Evolutionary conservation across 2,113 vertebrate genomes (phyloP), one percentile per base, ranked within the genome.

Genomic region (Phyllostomus discolor): DNA sequence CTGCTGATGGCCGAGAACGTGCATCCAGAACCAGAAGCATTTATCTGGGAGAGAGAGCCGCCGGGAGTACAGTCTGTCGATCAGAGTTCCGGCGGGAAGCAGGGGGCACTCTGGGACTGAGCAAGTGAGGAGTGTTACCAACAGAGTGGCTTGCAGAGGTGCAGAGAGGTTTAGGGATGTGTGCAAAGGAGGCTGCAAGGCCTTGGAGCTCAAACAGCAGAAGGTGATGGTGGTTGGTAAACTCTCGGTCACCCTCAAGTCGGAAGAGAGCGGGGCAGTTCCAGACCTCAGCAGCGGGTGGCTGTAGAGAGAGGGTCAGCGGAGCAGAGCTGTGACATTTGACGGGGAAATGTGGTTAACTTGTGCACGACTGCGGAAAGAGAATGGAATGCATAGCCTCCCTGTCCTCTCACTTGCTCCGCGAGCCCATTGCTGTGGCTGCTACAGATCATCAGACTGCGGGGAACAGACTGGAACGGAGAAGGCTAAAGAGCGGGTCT

Each of bases 81-180:
- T 82, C 33, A 69, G 87, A 75, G 72, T 75, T 84, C 48, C 64
- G 83, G 50, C 67, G 76, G 90, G 64, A 95, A 96, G 70, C 72
- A 69, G 69, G 50, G 72, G 91, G 69, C 35, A 19, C 19, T 57
- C 24, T 62, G 54, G 52, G 54, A 41, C 35, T 35, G 35, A 93
- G 8, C 12, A n/a, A 54, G 41, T 69, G n/a, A 94, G 38, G n/a
- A 50, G 11, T 50, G 52, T 82, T 50, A 66, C 48, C 22, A 38
- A 81, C 67, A 95, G 41, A 52, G 73, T 54, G 22, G 64, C 46
- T 35, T 82, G 38, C 28, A 24, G 22, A 38, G 28, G 12, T 52
- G 67, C 35, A 31, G 31, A 62, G 70, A 82, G 41, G 88, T 22
- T 85, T 52, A 54, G 16, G 20, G 19, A 22, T 6, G 16, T 7